Evolutionary conservation across 2,113 vertebrate genomes (phyloP), one percentile per base, ranked within the genome.

Genomic region (Erinaceus europaeus): DNA sequence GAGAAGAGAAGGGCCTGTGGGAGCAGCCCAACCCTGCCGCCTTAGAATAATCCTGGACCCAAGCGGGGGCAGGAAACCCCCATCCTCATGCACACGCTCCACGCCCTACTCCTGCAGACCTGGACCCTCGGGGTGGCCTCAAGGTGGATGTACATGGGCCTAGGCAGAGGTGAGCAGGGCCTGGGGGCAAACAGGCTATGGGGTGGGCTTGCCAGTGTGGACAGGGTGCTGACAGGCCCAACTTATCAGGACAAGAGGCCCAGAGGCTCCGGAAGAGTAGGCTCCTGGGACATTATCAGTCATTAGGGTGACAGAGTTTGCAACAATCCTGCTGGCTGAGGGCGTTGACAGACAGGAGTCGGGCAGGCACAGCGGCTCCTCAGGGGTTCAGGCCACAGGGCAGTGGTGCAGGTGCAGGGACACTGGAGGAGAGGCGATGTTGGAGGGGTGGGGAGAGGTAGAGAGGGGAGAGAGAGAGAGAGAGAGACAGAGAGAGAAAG

Each of bases 201-300:
- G 72, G 82, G 62, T 80, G 34, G 84, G 90, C 62, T 29, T 59
- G 80, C 61, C 92, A 92, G 95, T 94, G 94, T 82, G 86, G 95
- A 91, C 3, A 17, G 8, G n/a, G 76, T 0, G 88, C 85, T 96
- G 97, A 97, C 97, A 97, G 89, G 0, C 80, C 36, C 2, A 85
- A 89, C 96, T 96, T 97, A 96, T 96, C 96, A 95, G 94, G 94
- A 91, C 88, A 86, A 90, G 29, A 92, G 95, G 88, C 95, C 92
- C 91, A 72, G n/a, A n/a, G 95, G 92, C 96, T 95, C 93, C 93
- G 89, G 92, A 44, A 48, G 50, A 64, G 74, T 25, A 86, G 91
- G 79, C 9, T 71, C 38, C 62, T 73, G 94, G 78, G 68, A 68
- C 91, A 86, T 96, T 97, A 97, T 97, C 96, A 2, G 72, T 88